Conservation (phyloP, 2,888 invertebrate genomes). For the Orgyia antiqua region DNA sequence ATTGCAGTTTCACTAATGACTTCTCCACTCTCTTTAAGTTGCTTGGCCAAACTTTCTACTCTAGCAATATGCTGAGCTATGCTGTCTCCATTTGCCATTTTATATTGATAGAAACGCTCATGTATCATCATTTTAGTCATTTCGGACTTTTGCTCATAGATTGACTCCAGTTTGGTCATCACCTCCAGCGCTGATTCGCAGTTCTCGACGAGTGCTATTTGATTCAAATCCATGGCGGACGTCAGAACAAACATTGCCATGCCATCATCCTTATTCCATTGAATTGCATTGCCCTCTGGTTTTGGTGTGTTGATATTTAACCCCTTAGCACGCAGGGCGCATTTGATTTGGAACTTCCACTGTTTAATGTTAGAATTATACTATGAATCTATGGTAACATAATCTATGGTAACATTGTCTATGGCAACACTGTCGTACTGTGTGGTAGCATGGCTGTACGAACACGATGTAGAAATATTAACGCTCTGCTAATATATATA, state of each 20-base stretch:
- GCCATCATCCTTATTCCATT: constrained; percentile 8
- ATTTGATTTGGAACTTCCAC: constrained; percentile 14
- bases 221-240: constrained; percentile 11
- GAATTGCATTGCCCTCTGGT: background rate
- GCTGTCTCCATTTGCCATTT: constrained; percentile 7
- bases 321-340: constrained; percentile 10
- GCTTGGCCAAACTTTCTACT: constrained; percentile 14
- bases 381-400: too few species aligned
- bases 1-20: constrained; percentile 7
- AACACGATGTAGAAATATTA: too few species aligned
- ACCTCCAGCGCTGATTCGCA: too few species aligned
- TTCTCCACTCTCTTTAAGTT: too few species aligned
- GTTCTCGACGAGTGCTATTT: constrained; percentile 13
- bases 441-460: too few species aligned
- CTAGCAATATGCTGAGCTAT: constrained; percentile 15
- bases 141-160: constrained; percentile 11
- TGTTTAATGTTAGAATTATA: too few species aligned
- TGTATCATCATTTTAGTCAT: constrained; percentile 12
- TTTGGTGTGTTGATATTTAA: constrained; percentile 5
- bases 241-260: constrained; percentile 9
- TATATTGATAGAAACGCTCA: constrained; percentile 3
- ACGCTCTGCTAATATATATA: too few species aligned
- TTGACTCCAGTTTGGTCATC: constrained; percentile 11
- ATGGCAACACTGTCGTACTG: too few species aligned
- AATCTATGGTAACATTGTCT: background rate